Conservation (phyloP, 2,888 invertebrate species). For the Hypselothyrea guttata region DNA sequence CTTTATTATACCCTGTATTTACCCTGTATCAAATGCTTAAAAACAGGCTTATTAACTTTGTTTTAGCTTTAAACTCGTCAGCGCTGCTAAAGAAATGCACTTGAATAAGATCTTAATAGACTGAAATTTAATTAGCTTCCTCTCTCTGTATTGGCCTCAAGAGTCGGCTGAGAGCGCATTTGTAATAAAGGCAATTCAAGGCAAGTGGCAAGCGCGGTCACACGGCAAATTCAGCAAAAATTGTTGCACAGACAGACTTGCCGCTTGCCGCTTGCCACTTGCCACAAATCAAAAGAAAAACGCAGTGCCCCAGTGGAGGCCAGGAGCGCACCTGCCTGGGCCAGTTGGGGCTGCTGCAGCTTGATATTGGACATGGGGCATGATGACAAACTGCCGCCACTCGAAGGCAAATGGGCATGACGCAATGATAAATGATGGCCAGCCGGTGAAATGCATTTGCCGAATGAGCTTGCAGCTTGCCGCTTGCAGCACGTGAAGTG, state of each 20-base stretch:
- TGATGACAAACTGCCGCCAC: conserved; percentile 56
- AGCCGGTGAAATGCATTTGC: conserved; percentile 61
- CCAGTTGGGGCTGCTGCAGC: too few relatives aligned
- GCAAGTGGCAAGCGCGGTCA: not conserved
- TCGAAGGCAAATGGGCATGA: conserved; percentile 47
- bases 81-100: too few relatives aligned
- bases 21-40: too few relatives aligned
- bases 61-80: too few relatives aligned
- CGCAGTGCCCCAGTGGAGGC: too few relatives aligned
- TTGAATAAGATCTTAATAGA: too few relatives aligned
- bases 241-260: conserved; percentile 18
- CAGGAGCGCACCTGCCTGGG: conserved; percentile 39
- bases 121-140: too few relatives aligned
- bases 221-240: conserved; percentile 29
- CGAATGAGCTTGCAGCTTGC: conserved; percentile 59
- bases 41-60: too few relatives aligned
- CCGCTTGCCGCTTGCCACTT: conserved; percentile 11
- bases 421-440: conserved; percentile 66
- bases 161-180: too few relatives aligned
- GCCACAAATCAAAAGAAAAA: conserved; percentile 48
- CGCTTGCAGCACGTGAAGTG: conserved; percentile 55
- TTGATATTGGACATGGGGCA: conserved; percentile 21
- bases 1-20: too few relatives aligned
- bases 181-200: too few relatives aligned
- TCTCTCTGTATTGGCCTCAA: too few relatives aligned